Base-by-base conservation (phyloP, 2,888 invertebrate genomes). In the Cantharis rustica region DNA sequence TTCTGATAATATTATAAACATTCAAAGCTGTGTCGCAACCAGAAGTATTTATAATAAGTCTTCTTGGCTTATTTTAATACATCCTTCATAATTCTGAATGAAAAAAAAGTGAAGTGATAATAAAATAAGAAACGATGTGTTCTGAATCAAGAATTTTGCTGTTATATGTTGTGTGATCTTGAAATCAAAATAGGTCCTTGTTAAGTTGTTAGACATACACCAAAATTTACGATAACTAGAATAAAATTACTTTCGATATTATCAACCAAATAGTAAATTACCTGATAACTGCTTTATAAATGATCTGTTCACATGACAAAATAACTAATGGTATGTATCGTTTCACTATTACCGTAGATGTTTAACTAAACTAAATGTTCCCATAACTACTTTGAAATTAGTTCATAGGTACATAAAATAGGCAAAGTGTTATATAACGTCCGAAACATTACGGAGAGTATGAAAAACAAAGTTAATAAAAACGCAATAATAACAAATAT, bases 221-320 rank as follows among this genome's bases (percentile, higher is more conserved):
- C 68, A 72, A 75, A 75, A 69, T 72, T 72, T 72, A 72, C 69
- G 75, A 27, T 75, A 75, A 75, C 72, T 75, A 75, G 72, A 72
- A 75, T 72, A 75, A 75, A 75, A 75, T 75, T 75, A 61, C 72
- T 71, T 68, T 63, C 75, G 80, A 80, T 80, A 80, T 64, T 70
- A 80, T 81, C 78, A 71, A 71, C 75, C 71, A 75, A 78, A 80
- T 72, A 71, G 79, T 78, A 85, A 85, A 86, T 84, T 85, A 84
- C 81, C 82, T 83, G 86, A 84, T 85, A 86, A 86, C 84, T 84
- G 82, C 84, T 81, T 85, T 84, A 85, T 86, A 86, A 86, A 86
- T 86, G 86, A 84, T 83, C 82, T 79, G 80, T 84, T 85, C 84
- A 82, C 86, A 86, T 86, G 86, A 84, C 84, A 81, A 80, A 81